These are phyloP conservation scores for Alectoris magna DNA, from an alignment of 2,797 vertebrate species.

Conservation along the genomic window DNA sequence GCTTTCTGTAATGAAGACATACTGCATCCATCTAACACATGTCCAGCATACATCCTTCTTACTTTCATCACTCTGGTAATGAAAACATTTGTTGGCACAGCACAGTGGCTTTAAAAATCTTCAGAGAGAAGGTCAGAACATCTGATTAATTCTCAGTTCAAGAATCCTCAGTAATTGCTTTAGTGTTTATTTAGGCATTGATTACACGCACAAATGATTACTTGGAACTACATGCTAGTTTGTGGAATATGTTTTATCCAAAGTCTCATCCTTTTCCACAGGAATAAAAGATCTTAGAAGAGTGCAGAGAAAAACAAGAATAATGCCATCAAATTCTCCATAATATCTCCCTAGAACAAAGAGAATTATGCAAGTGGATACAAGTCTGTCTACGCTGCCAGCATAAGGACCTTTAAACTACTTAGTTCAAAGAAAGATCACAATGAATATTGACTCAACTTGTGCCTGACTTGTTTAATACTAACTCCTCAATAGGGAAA, in stretches of 20 bases:
- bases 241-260: background rate
- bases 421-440: background rate
- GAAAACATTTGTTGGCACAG: slow-evolving; percentile 1
- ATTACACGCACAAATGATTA: background rate
- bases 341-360: background rate
- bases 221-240: background rate
- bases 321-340: background rate
- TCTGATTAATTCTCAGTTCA: slow-evolving; percentile 3
- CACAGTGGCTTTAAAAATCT: background rate
- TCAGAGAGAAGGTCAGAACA: background rate
- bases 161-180: background rate
- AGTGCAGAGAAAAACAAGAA: background rate
- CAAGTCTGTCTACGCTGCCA: background rate
- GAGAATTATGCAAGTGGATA: background rate
- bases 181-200: background rate
- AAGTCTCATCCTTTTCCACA: background rate
- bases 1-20: slow-evolving; percentile 14
- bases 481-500: background rate
- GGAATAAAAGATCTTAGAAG: background rate
- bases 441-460: background rate
- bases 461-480: background rate
- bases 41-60: background rate
- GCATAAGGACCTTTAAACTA: background rate
- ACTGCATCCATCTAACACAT: background rate
- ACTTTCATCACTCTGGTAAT: background rate